Percentiles rank a stretch among this genome's conserved stretches.
phyloP scores from a whole-genome alignment of 1,140 invertebrate genomes.

The Doryteuthis pealeii region DNA sequence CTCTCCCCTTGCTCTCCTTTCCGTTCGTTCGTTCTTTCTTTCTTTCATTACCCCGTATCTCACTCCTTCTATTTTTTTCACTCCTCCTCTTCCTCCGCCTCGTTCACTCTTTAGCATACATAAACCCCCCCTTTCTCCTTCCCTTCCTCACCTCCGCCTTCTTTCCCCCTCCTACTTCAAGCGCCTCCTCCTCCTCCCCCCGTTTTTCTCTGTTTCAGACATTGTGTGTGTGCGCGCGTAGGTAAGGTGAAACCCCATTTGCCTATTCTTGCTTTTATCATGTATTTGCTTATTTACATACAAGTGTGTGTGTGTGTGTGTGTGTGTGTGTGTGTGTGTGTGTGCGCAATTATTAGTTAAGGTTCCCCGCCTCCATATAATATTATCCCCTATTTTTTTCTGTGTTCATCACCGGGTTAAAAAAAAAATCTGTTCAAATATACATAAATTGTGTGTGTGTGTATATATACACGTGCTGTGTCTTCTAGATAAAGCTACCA shows the following conservation, averaged over 20 bases:
- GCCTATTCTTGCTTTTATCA: not conserved
- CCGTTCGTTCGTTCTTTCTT: not conserved
- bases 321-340: not conserved
- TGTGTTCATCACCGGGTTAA: no score
- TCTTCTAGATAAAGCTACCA: no score
- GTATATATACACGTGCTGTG: no score
- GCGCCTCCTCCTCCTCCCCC: conserved; percentile 5
- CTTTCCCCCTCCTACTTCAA: not conserved
- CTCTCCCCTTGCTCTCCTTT: not conserved
- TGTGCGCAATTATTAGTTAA: not conserved
- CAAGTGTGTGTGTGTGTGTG: not conserved
- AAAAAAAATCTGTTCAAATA: no score
- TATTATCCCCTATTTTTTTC: no score
- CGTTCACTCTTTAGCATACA: not conserved
- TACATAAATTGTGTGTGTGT: not conserved
- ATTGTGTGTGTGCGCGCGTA: not conserved
- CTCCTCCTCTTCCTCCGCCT: not conserved
- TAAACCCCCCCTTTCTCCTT: not conserved
- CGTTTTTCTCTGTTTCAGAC: not conserved
- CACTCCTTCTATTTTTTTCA: not conserved
- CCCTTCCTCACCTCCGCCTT: not conserved
- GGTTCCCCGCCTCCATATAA: not conserved
- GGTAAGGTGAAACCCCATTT: not conserved
- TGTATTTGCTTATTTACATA: not conserved
- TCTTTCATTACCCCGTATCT: not conserved